A percentile compares a stretch with the other conserved stretches of the same genome.
phyloP scores from a whole-genome alignment of 2,113 vertebrate species.

The Ammodytes marinus region DNA sequence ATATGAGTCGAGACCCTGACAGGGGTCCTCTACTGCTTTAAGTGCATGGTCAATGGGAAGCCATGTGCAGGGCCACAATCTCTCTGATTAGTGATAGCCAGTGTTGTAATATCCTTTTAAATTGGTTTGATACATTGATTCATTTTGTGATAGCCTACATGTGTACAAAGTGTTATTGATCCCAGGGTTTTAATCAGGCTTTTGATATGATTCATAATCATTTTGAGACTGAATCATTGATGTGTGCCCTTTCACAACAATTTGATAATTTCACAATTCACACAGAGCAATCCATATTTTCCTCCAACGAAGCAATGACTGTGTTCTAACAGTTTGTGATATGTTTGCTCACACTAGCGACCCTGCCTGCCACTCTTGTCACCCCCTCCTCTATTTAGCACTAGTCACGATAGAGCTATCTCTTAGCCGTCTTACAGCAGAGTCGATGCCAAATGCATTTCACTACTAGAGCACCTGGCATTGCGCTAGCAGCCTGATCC shows the following conservation, averaged over 20 bases:
- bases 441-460: conserved; percentile 55
- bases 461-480: conserved; percentile 39
- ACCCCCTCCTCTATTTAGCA: conserved; percentile 43
- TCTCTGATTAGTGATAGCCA: background rate
- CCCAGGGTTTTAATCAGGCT: background rate
- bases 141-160: conserved; percentile 28
- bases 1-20: conserved; percentile 43
- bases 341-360: conserved; percentile 53
- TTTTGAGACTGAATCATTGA: conserved; percentile 38
- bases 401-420: conserved; percentile 43
- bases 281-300: conserved; percentile 65
- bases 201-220: conserved; percentile 13
- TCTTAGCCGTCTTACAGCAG: conserved; percentile 36
- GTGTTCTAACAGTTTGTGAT: conserved; percentile 63
- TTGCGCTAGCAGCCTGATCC: conserved; percentile 20
- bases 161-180: conserved; percentile 57
- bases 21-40: conserved; percentile 37
- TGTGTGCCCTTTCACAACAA: conserved; percentile 35
- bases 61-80: background rate
- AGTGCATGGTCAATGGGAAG: background rate
- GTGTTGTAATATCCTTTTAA: conserved; percentile 36
- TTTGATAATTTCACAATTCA: conserved; percentile 40
- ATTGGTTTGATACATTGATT: conserved; percentile 44
- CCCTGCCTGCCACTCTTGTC: conserved; percentile 32
- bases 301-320: conserved; percentile 37